phyloP scores from a whole-genome alignment of 1,140 invertebrate genomes.

The Drosophila varians region DNA sequence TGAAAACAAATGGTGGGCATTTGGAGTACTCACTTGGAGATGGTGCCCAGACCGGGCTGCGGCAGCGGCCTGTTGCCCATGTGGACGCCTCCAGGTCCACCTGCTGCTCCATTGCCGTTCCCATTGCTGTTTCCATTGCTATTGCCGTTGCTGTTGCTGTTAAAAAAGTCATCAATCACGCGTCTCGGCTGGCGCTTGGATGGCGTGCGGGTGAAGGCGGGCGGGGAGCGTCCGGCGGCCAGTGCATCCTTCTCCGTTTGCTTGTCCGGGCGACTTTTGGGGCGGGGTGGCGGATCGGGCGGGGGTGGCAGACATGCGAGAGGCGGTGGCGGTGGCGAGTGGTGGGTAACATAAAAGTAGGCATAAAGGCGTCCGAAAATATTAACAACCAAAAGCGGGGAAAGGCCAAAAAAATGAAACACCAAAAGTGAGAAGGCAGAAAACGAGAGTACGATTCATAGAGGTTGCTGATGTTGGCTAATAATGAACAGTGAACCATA shows the following conservation, averaged over 20 bases:
- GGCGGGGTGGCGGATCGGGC: constrained; percentile 23
- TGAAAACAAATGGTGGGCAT: constrained; percentile 79
- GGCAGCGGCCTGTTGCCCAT: constrained; percentile 67
- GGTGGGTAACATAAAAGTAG: constrained; percentile 75
- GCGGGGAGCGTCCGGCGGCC: constrained; percentile 88
- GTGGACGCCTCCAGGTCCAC: constrained; percentile 29
- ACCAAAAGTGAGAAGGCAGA: constrained; percentile 13
- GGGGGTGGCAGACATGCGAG: constrained; percentile 60
- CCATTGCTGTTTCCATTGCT: constrained; percentile 10
- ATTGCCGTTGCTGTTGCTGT: constrained; percentile 83
- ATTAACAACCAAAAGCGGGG: constrained; percentile 62
- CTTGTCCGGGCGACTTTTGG: constrained; percentile 87
- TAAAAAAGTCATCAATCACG: constrained; percentile 87
- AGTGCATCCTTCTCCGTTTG: constrained; percentile 86
- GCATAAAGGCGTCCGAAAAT: constrained; percentile 75
- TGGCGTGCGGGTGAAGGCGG: constrained; percentile 93
- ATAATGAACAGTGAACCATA: constrained; percentile 81
- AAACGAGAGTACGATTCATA: constrained; percentile 34
- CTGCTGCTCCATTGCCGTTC: constrained; percentile 15
- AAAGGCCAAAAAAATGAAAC: constrained; percentile 21
- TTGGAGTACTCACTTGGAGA: constrained; percentile 71
- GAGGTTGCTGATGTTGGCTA: constrained; percentile 59
- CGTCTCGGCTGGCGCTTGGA: constrained; percentile 93
- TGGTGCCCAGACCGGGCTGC: constrained; percentile 62
- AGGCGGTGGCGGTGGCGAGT: background rate